phyloP scores from a whole-genome alignment of 2,113 vertebrate species.

The Proteles cristata region DNA sequence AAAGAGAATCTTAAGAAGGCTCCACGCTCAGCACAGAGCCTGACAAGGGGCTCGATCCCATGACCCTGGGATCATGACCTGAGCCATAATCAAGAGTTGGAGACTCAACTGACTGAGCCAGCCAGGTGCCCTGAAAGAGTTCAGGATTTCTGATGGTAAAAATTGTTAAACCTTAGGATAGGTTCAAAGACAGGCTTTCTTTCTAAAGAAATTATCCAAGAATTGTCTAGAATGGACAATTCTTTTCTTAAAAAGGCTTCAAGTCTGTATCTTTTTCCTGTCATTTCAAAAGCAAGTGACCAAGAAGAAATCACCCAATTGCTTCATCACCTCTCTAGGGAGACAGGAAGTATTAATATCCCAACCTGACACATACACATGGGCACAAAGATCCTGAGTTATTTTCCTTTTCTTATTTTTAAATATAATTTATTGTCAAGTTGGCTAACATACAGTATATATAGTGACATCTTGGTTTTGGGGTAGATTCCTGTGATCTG shows the following conservation, averaged over 20 bases:
- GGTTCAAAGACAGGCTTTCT: constrained; percentile 7
- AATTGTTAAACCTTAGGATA: not conserved
- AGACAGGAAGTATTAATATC: not conserved
- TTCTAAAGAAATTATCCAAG: constrained; percentile 21
- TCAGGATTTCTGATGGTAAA: constrained; percentile 1
- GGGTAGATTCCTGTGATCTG: no score
- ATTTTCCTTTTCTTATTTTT: not conserved
- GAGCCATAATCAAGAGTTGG: not conserved
- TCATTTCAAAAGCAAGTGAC: constrained; percentile 47
- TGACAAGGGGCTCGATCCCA: not conserved
- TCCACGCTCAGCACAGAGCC: not conserved
- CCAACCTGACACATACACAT: not conserved
- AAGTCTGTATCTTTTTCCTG: not conserved
- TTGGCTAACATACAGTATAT: no score
- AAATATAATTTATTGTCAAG: no score
- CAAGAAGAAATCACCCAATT: constrained; percentile 18
- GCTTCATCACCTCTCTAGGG: not conserved
- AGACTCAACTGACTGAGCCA: not conserved
- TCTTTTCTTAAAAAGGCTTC: not conserved
- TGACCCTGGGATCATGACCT: not conserved
- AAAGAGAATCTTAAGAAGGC: not conserved
- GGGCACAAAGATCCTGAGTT: not conserved
- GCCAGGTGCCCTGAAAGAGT: not conserved
- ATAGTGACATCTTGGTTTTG: no score
- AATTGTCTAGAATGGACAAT: not conserved